A percentile compares a stretch with the other conserved stretches of the same genome.
phyloP scores from a whole-genome alignment of 2,113 vertebrate genomes.

The Egretta garzetta region DNA sequence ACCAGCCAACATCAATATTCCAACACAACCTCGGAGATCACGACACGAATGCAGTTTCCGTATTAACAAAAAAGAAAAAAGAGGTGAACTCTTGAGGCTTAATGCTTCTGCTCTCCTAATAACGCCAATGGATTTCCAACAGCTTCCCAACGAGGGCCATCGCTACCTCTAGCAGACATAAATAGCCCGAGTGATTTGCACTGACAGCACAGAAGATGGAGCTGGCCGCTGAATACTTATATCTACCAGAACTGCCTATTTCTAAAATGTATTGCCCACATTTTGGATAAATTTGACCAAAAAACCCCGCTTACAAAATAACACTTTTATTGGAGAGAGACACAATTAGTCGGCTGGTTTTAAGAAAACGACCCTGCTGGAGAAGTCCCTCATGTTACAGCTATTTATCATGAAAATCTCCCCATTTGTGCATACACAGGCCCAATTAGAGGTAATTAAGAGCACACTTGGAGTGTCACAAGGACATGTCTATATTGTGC shows the following conservation, averaged over 20 bases:
- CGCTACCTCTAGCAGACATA: not conserved
- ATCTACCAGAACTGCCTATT: not conserved
- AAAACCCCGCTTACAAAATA: not conserved
- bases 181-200: not conserved
- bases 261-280: not conserved
- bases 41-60: not conserved
- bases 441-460: slow-evolving; percentile 29
- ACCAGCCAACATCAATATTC: not conserved
- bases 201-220: not conserved
- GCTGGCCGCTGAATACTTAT: not conserved
- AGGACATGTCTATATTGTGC: not conserved
- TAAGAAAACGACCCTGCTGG: not conserved
- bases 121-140: not conserved
- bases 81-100: not conserved
- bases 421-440: not conserved
- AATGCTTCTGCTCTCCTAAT: not conserved
- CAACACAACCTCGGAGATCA: not conserved
- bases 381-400: not conserved
- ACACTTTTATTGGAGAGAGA: not conserved
- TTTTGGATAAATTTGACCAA: not conserved
- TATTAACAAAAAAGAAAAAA: not conserved
- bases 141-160: not conserved
- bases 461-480: not conserved
- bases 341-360: not conserved
- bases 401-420: not conserved